Percentiles rank a stretch among this genome's conserved stretches.
phyloP scores from a whole-genome alignment of 1,140 invertebrate genomes.

The Pomacea maculata region DNA sequence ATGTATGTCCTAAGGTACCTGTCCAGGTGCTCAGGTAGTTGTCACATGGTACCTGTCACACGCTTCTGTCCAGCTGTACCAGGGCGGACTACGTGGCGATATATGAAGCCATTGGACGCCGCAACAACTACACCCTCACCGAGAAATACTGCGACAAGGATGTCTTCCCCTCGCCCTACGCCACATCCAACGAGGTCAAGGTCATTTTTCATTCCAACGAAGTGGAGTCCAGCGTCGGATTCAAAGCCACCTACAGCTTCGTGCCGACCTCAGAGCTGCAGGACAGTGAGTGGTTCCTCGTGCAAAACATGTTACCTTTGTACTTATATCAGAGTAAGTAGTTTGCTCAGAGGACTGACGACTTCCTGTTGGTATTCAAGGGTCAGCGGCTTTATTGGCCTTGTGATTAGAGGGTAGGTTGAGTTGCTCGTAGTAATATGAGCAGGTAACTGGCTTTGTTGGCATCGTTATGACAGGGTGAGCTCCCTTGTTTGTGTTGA shows the following conservation, averaged over 20 bases:
- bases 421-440: too few species aligned
- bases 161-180: conserved; percentile 42
- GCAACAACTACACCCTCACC: conserved; percentile 37
- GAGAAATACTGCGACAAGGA: conserved; percentile 41
- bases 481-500: too few species aligned
- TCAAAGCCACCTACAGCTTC: conserved; percentile 50
- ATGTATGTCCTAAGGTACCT: not conserved
- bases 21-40: not conserved
- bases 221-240: conserved; percentile 35
- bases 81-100: conserved; percentile 44
- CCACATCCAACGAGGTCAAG: conserved; percentile 35
- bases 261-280: conserved; percentile 6
- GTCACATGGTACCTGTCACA: not conserved
- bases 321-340: too few species aligned
- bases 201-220: conserved; percentile 41
- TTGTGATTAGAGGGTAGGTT: too few species aligned
- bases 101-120: conserved; percentile 32
- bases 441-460: too few species aligned
- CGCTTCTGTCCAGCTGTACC: conserved; percentile 35
- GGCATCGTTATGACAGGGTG: too few species aligned
- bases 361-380: too few species aligned
- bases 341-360: too few species aligned
- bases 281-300: not conserved
- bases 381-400: too few species aligned
- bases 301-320: too few species aligned